These are phyloP conservation scores for Cynodonichthys magdalenae DNA, from an alignment of 2,797 vertebrate species.

Conservation along the genomic window DNA sequence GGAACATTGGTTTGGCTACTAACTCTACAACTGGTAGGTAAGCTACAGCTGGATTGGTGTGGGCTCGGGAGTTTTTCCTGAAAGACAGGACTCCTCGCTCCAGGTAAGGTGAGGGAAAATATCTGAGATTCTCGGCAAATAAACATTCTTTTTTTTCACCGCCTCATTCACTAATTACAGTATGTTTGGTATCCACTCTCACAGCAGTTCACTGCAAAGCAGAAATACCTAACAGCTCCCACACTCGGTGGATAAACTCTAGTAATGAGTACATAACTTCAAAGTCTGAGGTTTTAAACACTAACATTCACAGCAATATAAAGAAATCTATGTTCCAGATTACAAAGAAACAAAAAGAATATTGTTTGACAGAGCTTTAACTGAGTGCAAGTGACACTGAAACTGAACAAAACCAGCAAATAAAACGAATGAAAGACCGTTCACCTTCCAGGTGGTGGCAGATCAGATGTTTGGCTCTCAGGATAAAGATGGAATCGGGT, in stretches of 20 bases:
- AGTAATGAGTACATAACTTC: constrained; percentile 45
- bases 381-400: constrained; percentile 35
- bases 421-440: constrained; percentile 32
- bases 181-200: constrained; percentile 56
- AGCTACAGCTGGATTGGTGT: constrained; percentile 47
- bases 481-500: constrained; percentile 46
- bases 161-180: constrained; percentile 27
- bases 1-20: constrained; percentile 46
- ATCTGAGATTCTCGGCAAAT: constrained; percentile 47
- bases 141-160: constrained; percentile 56
- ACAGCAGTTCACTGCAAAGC: constrained; percentile 68
- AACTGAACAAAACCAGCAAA: constrained; percentile 37
- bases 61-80: constrained; percentile 45
- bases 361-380: constrained; percentile 42
- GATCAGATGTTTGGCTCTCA: constrained; percentile 43
- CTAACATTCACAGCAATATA: constrained; percentile 58
- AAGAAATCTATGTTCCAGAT: constrained; percentile 52
- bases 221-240: constrained; percentile 60
- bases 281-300: constrained; percentile 55
- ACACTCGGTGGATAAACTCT: constrained; percentile 50
- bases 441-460: constrained; percentile 31
- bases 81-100: constrained; percentile 34
- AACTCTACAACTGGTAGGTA: constrained; percentile 50
- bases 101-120: constrained; percentile 34
- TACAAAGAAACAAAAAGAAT: constrained; percentile 48